Conservation (phyloP, 1,140 invertebrate genomes). For the Pteromalus puparum region DNA sequence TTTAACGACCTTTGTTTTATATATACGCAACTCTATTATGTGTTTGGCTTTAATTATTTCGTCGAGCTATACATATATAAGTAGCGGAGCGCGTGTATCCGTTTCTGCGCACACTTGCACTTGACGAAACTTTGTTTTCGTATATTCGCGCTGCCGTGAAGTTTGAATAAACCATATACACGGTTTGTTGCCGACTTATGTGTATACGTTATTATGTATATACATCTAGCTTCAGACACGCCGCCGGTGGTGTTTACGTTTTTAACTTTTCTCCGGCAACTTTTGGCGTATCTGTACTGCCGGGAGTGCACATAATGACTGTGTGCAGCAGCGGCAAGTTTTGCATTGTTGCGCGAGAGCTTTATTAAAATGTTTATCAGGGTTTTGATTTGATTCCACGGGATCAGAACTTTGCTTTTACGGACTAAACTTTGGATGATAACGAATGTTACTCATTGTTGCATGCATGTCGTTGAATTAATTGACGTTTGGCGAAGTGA, state of each 20-base stretch:
- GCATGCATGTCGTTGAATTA: no score
- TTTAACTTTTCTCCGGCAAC: background rate
- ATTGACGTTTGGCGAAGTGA: no score
- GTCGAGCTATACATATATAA: background rate
- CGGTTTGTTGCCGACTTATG: background rate
- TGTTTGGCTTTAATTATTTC: conserved; percentile 17
- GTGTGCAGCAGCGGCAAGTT: background rate
- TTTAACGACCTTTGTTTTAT: background rate
- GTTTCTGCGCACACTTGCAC: no score
- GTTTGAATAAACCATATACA: background rate
- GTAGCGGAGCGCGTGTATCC: no score
- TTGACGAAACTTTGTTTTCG: background rate
- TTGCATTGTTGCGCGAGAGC: background rate
- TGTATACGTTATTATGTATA: no score
- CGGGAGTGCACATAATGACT: background rate
- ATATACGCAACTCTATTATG: background rate
- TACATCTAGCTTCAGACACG: background rate
- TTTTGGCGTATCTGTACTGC: background rate
- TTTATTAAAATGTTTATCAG: background rate
- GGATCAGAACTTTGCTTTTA: no score
- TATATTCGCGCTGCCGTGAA: background rate
- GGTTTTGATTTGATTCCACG: background rate
- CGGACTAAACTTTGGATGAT: no score
- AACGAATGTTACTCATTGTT: no score
- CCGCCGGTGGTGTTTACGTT: background rate